Evolutionary conservation across 2,113 vertebrate genomes (phyloP), one percentile per base, ranked within the genome.

Genomic region (Agapornis roseicollis): DNA sequence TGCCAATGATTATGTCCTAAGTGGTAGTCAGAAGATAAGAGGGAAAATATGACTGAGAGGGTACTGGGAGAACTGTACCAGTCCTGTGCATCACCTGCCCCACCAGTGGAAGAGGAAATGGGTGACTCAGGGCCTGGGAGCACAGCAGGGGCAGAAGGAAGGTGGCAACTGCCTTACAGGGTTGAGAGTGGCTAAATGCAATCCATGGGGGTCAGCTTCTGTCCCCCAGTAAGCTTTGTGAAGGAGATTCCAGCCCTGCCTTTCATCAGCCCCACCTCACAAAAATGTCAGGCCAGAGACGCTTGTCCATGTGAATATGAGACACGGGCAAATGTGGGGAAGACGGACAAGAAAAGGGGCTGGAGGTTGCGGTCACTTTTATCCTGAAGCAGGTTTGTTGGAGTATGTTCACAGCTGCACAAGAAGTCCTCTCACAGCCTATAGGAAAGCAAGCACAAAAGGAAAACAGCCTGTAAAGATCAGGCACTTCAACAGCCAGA

Each of bases 111-210:
- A 88, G 72, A 52, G 87, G 53, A 90, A 94, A 78, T n/a, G 81
- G 27, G 49, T 95, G 95, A 97, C 28, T 95, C 70, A 88, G 85
- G 83, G 58, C 63, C 64, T 91, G 72, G 68, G 53, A 93, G 46
- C 69, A 33, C 16, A 73, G 73, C 82, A 77, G 28, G 52, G 44
- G 33, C 52, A 84, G 52, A 58, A 80, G 35, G 37, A 42, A 85
- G 35, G 28, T 81, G 84, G 29, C 37, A 56, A 17, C 27, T 64
- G 78, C 73, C 63, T 72, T 60, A 37, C 11, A 60, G 18, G 41
- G 18, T 60, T 88, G 53, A 81, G 39, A 42, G 33, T 61, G 70
- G 16, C 20, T 74, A 46, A 77, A 44, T 49, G 31, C 55, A 29
- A 2, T 20, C 63, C 50, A 7, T 5, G 2, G 39, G 16, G 17